Evolutionary conservation across 2,888 invertebrate species (phyloP).

Genomic region (Diaphora mendica): DNA sequence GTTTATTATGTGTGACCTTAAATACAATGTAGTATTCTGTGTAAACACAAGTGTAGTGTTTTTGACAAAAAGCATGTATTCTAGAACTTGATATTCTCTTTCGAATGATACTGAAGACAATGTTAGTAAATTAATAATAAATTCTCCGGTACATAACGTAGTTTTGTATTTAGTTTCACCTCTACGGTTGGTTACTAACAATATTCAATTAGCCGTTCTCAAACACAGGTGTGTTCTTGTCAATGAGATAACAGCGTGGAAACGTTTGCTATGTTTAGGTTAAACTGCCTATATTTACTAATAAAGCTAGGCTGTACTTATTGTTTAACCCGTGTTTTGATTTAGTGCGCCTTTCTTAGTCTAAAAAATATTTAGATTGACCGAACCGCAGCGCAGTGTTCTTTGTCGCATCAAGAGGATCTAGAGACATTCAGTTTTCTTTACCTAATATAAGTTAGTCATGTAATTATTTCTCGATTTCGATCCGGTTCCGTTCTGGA

Average conservation of each 20-base stretch:
- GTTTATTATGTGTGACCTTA: background rate
- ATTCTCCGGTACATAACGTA: background rate
- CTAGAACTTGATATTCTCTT: background rate
- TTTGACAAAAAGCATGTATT: background rate
- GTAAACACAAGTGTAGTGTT: background rate
- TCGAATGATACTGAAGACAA: background rate
- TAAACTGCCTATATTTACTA: slow-evolving; percentile 73
- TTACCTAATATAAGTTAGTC: slow-evolving; percentile 25
- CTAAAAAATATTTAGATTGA: slow-evolving; percentile 71
- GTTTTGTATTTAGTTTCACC: slow-evolving; percentile 13
- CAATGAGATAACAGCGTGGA: slow-evolving; percentile 63
- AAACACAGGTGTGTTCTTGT: slow-evolving; percentile 56
- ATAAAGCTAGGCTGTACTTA: slow-evolving; percentile 67
- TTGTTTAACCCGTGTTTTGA: slow-evolving; percentile 70
- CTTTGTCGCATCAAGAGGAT: slow-evolving; percentile 30
- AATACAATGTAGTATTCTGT: background rate
- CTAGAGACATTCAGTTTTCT: slow-evolving; percentile 30
- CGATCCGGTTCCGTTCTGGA: slow-evolving; percentile 43
- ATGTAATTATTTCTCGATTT: slow-evolving; percentile 37
- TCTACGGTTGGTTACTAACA: slow-evolving; percentile 34
- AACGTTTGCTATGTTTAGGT: slow-evolving; percentile 66
- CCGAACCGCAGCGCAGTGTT: slow-evolving; percentile 31
- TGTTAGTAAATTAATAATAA: background rate
- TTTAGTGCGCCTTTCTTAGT: slow-evolving; percentile 63
- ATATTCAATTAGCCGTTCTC: slow-evolving; percentile 43